A percentile compares a stretch with the other conserved stretches of the same genome.
phyloP scores from a whole-genome alignment of 2,797 vertebrate species.

The Balearica regulorum region DNA sequence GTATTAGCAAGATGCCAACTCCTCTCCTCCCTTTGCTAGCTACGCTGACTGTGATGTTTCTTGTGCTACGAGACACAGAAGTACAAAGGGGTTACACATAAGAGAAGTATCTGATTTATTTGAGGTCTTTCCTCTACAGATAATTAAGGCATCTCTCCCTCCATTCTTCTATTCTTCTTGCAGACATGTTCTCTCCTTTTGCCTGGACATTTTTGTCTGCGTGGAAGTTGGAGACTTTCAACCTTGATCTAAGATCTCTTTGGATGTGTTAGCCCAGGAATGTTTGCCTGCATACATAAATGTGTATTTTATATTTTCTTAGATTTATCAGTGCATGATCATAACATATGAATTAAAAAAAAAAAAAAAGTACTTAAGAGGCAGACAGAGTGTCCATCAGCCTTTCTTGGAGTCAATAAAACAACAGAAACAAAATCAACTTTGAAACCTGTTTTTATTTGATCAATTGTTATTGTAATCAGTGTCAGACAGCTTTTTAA shows the following conservation, averaged over 20 bases:
- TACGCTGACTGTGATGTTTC: neutral
- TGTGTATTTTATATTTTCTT: neutral
- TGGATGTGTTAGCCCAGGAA: neutral
- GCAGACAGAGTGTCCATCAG: neutral
- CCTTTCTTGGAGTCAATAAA: neutral
- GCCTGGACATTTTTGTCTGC: neutral
- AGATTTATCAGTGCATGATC: neutral
- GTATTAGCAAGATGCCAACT: neutral
- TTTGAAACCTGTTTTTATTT: neutral
- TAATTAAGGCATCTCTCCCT: neutral
- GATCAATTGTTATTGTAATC: neutral
- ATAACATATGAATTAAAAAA: neutral
- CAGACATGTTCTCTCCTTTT: neutral
- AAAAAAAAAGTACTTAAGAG: neutral
- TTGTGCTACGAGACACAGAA: neutral
- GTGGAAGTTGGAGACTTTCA: neutral
- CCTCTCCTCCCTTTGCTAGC: no score
- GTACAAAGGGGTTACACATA: neutral
- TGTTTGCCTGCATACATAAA: neutral
- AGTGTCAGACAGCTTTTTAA: neutral
- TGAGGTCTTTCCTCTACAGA: neutral
- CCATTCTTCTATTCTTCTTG: neutral
- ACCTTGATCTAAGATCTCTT: neutral
- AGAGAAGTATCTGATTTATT: neutral
- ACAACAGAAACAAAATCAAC: neutral